phyloP scores from a whole-genome alignment of 2,113 vertebrate genomes.

The Sylvia atricapilla region DNA sequence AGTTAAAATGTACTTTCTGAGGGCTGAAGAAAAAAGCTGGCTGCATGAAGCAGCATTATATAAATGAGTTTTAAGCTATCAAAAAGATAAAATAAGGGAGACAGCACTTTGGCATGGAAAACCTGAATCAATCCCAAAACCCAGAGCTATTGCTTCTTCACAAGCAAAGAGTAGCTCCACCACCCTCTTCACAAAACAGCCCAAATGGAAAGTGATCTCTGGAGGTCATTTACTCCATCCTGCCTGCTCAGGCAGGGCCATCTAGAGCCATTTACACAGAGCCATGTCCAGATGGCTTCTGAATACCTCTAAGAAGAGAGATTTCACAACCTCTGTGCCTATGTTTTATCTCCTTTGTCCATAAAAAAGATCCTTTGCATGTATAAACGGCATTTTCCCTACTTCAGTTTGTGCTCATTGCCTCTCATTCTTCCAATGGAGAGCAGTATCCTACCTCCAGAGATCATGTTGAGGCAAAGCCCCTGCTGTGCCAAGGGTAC shows the following conservation, averaged over 20 bases:
- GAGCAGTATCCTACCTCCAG: neutral
- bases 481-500: neutral
- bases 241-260: neutral
- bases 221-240: neutral
- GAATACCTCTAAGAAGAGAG: neutral
- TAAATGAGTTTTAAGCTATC: neutral
- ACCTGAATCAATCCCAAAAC: neutral
- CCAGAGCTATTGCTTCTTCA: neutral
- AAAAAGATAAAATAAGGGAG: neutral
- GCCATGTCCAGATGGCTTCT: neutral
- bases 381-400: neutral
- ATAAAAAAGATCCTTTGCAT: neutral
- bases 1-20: neutral
- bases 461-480: neutral
- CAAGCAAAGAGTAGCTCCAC: neutral
- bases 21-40: neutral
- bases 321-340: neutral
- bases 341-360: neutral
- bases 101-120: neutral
- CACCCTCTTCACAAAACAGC: neutral
- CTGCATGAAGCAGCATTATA: neutral
- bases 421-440: neutral
- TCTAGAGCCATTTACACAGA: neutral
- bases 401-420: neutral
- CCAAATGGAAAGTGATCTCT: neutral